Evolutionary conservation across 2,113 vertebrate genomes (phyloP), one percentile per base, ranked within the genome.

Genomic region (Pseudorhombus dupliciocellatus): DNA sequence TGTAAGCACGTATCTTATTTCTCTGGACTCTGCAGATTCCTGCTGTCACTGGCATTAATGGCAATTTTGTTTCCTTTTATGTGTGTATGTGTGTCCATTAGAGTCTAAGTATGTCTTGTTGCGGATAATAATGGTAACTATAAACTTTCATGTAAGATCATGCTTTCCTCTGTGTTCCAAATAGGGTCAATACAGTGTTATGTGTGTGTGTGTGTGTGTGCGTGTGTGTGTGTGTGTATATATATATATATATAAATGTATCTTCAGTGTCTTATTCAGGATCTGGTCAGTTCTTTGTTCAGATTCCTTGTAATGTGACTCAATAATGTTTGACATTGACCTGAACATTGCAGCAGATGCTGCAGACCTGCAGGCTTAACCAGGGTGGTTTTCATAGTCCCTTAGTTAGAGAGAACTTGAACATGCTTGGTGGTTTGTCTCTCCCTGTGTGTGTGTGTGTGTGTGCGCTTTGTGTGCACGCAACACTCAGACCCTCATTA

Each of bases 401-500:
- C 50, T 70, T 26, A 37, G 53, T 78, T 69, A 66, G 21, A 66
- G 40, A 75, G 31, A 48, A 46, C 42, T 56, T 54, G 52, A 67
- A 78, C 71, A 42, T 66, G 57, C 25, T 30, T 18, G 28, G 64
- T 51, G 63, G 76, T 52, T 52, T 75, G 26, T 61, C 51, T 21
- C 57, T 71, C n/a, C 65, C 48, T 81, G 9, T 76, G 5, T 73
- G 21, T 56, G 46, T 40, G 52, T 65, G 12, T 46, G 30, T 69
- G 31, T 56, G 16, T 62, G 64, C 52, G 76, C 76, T n/a, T 70
- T 21, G 48, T 37, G 37, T 73, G 69, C 53, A 22, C 75, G 66
- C 77, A 74, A 73, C 80, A 75, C 72, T 77, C 70, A 73, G 81
- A 55, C 67, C 70, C 79, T 91, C 87, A 84, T 89, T 90, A 90